Conservation (phyloP, 1,140 invertebrate genomes). For the Coptotermes formosanus region DNA sequence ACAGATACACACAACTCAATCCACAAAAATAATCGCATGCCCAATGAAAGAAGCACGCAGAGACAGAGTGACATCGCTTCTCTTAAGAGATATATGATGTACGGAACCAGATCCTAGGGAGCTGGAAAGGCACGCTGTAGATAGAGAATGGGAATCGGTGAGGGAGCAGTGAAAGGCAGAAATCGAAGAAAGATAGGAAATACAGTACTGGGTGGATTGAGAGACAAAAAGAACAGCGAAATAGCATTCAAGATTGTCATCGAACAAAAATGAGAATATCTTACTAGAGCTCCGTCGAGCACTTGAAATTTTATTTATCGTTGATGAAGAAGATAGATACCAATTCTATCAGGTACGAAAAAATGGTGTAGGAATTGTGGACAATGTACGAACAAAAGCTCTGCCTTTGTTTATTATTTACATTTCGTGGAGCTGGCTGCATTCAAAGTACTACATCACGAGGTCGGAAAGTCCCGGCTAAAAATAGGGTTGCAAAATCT, state of each 20-base stretch:
- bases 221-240: background rate
- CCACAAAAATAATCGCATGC: too few species aligned
- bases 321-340: background rate
- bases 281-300: background rate
- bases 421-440: too few species aligned
- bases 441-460: too few species aligned
- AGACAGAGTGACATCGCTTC: too few species aligned
- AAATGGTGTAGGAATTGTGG: too few species aligned
- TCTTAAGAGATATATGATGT: too few species aligned
- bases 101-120: background rate
- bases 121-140: background rate
- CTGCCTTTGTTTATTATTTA: too few species aligned
- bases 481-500: too few species aligned
- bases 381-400: too few species aligned
- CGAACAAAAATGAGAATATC: background rate
- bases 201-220: background rate
- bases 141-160: background rate
- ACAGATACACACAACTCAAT: too few species aligned
- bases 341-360: background rate
- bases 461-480: too few species aligned
- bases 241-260: background rate
- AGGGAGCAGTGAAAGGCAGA: background rate
- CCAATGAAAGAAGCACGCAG: background rate
- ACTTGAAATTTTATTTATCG: background rate
- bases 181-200: background rate